phyloP scores from a whole-genome alignment of 2,113 vertebrate species.

The Gopherus flavomarginatus region DNA sequence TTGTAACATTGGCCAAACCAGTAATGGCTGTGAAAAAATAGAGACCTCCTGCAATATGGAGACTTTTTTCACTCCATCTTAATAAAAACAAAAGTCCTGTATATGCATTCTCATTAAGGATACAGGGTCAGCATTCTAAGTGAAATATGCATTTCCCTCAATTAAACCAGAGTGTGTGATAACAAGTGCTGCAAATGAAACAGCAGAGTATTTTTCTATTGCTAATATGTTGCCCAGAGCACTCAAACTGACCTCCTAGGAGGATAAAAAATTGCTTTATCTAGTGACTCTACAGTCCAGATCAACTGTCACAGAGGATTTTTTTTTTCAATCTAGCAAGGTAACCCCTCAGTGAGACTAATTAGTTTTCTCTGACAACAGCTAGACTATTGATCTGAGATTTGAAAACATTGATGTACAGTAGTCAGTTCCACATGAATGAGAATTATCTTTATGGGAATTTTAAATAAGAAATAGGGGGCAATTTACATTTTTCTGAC shows the following conservation, averaged over 20 bases:
- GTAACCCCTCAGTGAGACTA: constrained; percentile 74
- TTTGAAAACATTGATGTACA: constrained; percentile 67
- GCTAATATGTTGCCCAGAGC: constrained; percentile 38
- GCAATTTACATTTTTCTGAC: constrained; percentile 1
- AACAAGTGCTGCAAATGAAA: constrained; percentile 1
- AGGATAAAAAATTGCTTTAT: constrained; percentile 55
- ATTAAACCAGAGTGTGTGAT: not conserved
- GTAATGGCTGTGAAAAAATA: too few relatives aligned
- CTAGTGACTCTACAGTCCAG: constrained; percentile 56
- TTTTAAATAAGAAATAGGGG: constrained; percentile 28
- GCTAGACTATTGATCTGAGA: constrained; percentile 72
- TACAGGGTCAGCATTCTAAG: not conserved
- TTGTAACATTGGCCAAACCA: too few relatives aligned
- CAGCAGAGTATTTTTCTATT: not conserved
- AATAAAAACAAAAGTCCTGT: too few relatives aligned
- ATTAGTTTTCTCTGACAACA: constrained; percentile 73
- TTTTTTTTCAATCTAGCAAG: not conserved
- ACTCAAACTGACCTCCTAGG: constrained; percentile 59
- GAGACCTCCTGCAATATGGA: too few relatives aligned
- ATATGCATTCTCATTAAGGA: too few relatives aligned
- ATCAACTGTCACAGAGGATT: constrained; percentile 15
- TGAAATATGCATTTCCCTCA: not conserved
- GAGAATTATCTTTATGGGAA: constrained; percentile 54
- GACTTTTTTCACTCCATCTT: too few relatives aligned
- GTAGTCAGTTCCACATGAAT: constrained; percentile 54